These are phyloP conservation scores for Schizotus pectinicornis DNA, from an alignment of 2,888 invertebrate species.

Conservation along the genomic window DNA sequence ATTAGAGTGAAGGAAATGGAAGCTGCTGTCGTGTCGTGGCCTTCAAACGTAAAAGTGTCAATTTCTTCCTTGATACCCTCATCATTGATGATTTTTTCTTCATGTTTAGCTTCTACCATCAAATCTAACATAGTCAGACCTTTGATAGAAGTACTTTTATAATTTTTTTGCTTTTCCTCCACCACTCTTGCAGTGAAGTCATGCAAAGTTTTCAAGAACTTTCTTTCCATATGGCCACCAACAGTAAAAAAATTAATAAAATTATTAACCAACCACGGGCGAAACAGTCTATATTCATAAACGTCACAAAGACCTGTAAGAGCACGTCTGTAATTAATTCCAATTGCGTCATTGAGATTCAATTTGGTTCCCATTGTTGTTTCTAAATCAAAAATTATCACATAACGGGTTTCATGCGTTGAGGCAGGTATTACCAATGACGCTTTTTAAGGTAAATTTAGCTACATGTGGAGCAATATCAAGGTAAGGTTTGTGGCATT, in stretches of 20 bases:
- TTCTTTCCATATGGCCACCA: neutral
- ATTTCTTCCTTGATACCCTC: slow-evolving; percentile 66
- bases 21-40: slow-evolving; percentile 60
- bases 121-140: slow-evolving; percentile 66
- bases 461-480: slow-evolving; percentile 6
- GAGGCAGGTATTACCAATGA: slow-evolving; percentile 61
- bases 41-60: slow-evolving; percentile 65
- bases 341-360: slow-evolving; percentile 21
- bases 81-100: slow-evolving; percentile 59
- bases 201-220: slow-evolving; percentile 16
- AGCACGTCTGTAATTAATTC: slow-evolving; percentile 28
- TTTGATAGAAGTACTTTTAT: slow-evolving; percentile 49
- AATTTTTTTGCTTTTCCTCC: slow-evolving; percentile 27
- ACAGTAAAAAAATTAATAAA: slow-evolving; percentile 12
- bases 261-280: slow-evolving; percentile 31
- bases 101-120: slow-evolving; percentile 60
- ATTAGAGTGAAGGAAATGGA: slow-evolving; percentile 55
- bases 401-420: no score
- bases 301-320: slow-evolving; percentile 36
- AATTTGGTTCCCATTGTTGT: slow-evolving; percentile 36
- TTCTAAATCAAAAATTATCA: slow-evolving; percentile 24
- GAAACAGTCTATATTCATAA: slow-evolving; percentile 29
- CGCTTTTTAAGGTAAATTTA: slow-evolving; percentile 56
- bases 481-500: neutral
- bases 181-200: slow-evolving; percentile 27